Evolutionary conservation across 2,888 invertebrate genomes (phyloP).

Genomic region (Laothoe populi): DNA sequence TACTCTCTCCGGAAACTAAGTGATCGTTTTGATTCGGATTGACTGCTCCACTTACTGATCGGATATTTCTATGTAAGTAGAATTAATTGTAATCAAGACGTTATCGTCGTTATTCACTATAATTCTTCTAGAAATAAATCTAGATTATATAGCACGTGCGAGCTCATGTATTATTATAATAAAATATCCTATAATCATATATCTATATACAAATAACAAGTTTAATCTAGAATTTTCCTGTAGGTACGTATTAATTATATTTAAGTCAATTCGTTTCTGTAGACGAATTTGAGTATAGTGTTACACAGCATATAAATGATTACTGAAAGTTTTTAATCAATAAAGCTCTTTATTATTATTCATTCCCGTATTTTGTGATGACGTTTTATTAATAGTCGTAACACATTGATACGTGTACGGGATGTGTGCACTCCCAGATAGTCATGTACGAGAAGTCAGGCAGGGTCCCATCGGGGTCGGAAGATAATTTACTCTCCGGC

Average conservation of each 20-base stretch:
- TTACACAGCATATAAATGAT: not conserved
- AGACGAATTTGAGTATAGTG: not conserved
- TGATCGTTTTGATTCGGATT: not conserved
- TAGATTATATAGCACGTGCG: not conserved
- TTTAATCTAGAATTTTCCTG: constrained; percentile 6
- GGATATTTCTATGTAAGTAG: constrained; percentile 11
- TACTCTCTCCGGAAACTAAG: not conserved
- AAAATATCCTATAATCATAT: not conserved
- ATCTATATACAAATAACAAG: not conserved
- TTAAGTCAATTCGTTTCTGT: not conserved
- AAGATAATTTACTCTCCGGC: not conserved
- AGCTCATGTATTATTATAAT: not conserved
- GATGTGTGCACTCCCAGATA: not conserved
- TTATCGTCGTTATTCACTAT: not conserved
- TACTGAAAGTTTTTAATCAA: too few species aligned
- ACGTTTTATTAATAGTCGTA: not conserved
- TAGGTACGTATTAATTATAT: not conserved
- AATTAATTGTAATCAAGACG: not conserved
- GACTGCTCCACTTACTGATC: constrained; percentile 5
- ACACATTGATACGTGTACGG: not conserved
- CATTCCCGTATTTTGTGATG: not conserved
- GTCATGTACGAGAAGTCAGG: not conserved
- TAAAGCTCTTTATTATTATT: not conserved
- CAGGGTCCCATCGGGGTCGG: not conserved
- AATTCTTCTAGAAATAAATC: not conserved